Base-by-base conservation (phyloP, 2,888 invertebrate genomes). In the Spilarctia lutea region DNA sequence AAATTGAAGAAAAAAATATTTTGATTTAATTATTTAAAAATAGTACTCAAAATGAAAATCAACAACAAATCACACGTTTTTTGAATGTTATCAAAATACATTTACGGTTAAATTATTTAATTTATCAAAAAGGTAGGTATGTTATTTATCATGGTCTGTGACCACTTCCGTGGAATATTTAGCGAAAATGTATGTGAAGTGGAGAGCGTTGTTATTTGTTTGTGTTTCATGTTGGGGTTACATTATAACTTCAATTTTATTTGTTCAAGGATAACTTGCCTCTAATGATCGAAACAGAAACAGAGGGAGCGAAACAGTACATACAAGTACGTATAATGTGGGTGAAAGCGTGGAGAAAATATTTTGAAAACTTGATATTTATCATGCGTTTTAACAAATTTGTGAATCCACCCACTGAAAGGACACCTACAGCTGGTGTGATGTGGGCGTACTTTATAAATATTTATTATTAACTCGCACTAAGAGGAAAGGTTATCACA, bases 91-190 rank as follows among this genome's bases (percentile, higher is more conserved):
- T 48, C 30, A 1, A 48, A 11, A 68, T 33, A 27, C 27, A 39
- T 39, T 56, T 30, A 68, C 48, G 27, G 18, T 18, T 60, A 18
- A n/a, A 11, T 39, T 60, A 35, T 20, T 69, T 56, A 24, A n/a
- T 20, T 70, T 70, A 70, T 60, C 69, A 39, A 1, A n/a, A 18
- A 39, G 35, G 35, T 69, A 35, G n/a, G 30, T 52, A 52, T 1
- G 16, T n/a, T 35, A n/a, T 33, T 52, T 69, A 56, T 69, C 52
- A 56, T 33, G 48, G 20, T 70, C 39, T 39, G 69, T 27, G 1
- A 56, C 69, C 69, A 70, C 69, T 39, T 70, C 69, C 69, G 69
- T 60, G 39, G 56, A 56, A 70, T 60, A 39, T 56, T 20, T 8
- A 35, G 35, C 52, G 16, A 60, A 30, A 30, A 16, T 13, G 27